Evolutionary conservation across 1,140 invertebrate genomes (phyloP), one percentile per base, ranked within the genome.

Genomic region (Diabrotica undecimpunctata): DNA sequence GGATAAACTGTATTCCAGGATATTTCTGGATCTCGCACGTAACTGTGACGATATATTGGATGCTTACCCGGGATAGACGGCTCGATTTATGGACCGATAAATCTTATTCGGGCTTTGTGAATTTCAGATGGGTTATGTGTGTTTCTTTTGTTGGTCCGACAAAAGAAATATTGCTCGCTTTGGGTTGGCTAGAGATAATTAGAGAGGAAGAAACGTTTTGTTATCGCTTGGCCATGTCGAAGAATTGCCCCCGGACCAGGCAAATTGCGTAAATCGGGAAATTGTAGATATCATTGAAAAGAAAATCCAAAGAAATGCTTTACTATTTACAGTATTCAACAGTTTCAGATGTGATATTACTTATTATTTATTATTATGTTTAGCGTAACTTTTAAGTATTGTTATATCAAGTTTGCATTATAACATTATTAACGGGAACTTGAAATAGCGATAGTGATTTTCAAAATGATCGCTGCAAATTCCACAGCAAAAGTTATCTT

Each of bases 1-100:
- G 75, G 56, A 68, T 67, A 64, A 70, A 61, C 66, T 62, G 57
- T 65, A 64, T 64, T 39, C 56, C 54, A 58, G 63, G 58, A 57
- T 56, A 61, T 53, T 63, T 58, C 61, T 56, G 60, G 57, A 60
- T 64, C 66, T 68, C 63, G 63, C 67, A 68, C 67, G 63, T 68
- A 66, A 64, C 65, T 64, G 53, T 60, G 61, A 66, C 69, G 64
- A 74, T 73, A 73, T 74, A 74, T 74, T 74, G 73, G 73, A 73
- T 63, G 73, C 68, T 71, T 72, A 65, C 65, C 50, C 65, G 53
- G 66, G 66, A 64, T 63, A 65, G 70, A 74, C 63, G 59, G 63
- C 63, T 57, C 57, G 69, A 74, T 74, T 72, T 74, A 74, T 69
- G 57, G 64, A 53, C 63, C 60, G 67, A 68, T 68, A 68, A 70